These are phyloP conservation scores for Chaetorhynchus papuensis DNA, from an alignment of 2,113 vertebrate genomes.

Conservation along the genomic window DNA sequence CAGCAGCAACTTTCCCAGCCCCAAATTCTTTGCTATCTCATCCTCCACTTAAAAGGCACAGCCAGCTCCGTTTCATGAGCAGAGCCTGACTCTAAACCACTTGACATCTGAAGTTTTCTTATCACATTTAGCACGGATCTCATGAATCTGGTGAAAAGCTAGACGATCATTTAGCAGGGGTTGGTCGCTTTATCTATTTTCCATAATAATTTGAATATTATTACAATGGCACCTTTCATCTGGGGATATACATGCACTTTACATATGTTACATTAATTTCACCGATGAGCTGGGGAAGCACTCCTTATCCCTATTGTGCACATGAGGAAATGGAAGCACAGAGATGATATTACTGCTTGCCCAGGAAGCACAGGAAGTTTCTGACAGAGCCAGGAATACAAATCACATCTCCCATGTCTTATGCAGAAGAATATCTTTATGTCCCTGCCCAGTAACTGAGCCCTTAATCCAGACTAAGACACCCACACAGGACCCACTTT, in stretches of 20 bases:
- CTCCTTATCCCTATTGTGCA: constrained; percentile 61
- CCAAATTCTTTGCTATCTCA: constrained; percentile 35
- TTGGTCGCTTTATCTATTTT: constrained; percentile 63
- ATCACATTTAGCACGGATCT: constrained; percentile 53
- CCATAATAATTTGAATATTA: constrained; percentile 66
- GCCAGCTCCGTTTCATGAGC: constrained; percentile 33
- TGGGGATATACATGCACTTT: constrained; percentile 65
- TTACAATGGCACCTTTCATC: constrained; percentile 68
- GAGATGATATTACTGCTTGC: constrained; percentile 28
- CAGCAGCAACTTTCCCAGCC: background rate
- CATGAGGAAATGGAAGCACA: constrained; percentile 57
- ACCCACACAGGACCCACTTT: constrained; percentile 39
- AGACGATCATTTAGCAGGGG: constrained; percentile 45
- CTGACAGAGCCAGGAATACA: constrained; percentile 62
- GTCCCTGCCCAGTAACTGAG: constrained; percentile 53
- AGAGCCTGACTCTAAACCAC: constrained; percentile 53
- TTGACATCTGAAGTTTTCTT: constrained; percentile 64
- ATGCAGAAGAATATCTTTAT: constrained; percentile 47
- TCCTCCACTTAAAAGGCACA: constrained; percentile 52
- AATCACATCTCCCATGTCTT: constrained; percentile 53
- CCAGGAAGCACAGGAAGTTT: constrained; percentile 51
- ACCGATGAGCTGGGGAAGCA: constrained; percentile 58
- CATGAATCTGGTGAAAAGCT: constrained; percentile 62
- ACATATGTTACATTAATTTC: constrained; percentile 68
- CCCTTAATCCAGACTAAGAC: constrained; percentile 57